These are phyloP conservation scores for Odontomachus brunneus DNA, from an alignment of 1,140 invertebrate species.

Conservation along the genomic window DNA sequence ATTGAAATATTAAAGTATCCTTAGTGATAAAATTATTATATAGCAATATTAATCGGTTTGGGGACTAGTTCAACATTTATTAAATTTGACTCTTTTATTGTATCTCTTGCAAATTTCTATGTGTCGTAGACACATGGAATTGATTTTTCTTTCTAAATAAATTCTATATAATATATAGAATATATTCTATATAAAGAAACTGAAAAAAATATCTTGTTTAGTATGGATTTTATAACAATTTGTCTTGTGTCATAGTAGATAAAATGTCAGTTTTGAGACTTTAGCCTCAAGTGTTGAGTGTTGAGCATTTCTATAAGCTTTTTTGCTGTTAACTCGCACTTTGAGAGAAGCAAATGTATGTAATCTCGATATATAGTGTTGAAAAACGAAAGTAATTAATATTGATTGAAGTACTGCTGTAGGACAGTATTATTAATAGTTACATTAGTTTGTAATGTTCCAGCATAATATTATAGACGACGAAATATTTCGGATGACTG, in stretches of 20 bases:
- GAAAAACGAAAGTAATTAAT: slow-evolving; percentile 17
- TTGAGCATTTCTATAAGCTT: slow-evolving; percentile 15
- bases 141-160: too few relatives aligned
- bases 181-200: too few relatives aligned
- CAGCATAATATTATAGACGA: not conserved
- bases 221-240: too few relatives aligned
- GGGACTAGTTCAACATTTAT: not conserved
- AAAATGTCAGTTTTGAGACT: not conserved
- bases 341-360: not conserved
- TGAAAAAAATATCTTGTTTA: too few relatives aligned
- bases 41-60: slow-evolving; percentile 10
- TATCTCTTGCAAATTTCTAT: not conserved
- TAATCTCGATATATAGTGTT: slow-evolving; percentile 18
- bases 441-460: too few relatives aligned
- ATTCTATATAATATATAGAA: too few relatives aligned
- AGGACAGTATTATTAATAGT: too few relatives aligned
- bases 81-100: not conserved
- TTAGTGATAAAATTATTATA: not conserved
- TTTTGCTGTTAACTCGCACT: not conserved
- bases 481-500: not conserved
- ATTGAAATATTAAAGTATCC: slow-evolving; percentile 14
- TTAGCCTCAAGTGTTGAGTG: not conserved
- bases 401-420: too few relatives aligned
- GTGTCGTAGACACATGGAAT: too few relatives aligned
- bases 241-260: too few relatives aligned